A percentile compares a stretch with the other conserved stretches of the same genome.
phyloP scores from a whole-genome alignment of 2,113 vertebrate genomes.

The Bubo bubo region DNA sequence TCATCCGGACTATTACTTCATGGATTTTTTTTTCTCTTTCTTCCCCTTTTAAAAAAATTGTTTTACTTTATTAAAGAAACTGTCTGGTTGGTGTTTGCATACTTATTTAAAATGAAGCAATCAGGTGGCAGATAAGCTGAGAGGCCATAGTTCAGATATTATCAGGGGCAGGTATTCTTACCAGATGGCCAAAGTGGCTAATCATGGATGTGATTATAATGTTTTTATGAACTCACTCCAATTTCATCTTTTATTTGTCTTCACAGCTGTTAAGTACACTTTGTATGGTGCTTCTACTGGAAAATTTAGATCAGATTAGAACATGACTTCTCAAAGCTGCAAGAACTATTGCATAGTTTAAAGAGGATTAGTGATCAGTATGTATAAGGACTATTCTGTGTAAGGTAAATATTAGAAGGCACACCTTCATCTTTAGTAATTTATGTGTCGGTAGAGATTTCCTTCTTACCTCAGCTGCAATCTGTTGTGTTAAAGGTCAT shows the following conservation, averaged over 20 bases:
- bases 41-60: not conserved
- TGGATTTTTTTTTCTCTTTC: not conserved
- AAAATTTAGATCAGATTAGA: not conserved
- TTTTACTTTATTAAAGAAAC: not conserved
- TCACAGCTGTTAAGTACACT: not conserved
- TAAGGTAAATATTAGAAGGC: not conserved
- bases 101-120: not conserved
- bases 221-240: not conserved
- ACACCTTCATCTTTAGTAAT: slow-evolving; percentile 39
- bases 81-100: not conserved
- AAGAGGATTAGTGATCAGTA: slow-evolving; percentile 23
- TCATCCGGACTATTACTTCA: fast-evolving
- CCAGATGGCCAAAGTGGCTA: not conserved
- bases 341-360: not conserved
- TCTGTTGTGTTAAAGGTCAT: slow-evolving; percentile 35
- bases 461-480: not conserved
- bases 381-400: not conserved
- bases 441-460: slow-evolving; percentile 38
- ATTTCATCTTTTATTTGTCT: not conserved
- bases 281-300: not conserved
- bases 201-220: not conserved
- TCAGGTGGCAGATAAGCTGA: not conserved
- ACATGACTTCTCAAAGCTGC: not conserved
- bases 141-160: not conserved
- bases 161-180: not conserved